phyloP scores from a whole-genome alignment of 1,140 invertebrate genomes.

The Oreohelix idahoensis region DNA sequence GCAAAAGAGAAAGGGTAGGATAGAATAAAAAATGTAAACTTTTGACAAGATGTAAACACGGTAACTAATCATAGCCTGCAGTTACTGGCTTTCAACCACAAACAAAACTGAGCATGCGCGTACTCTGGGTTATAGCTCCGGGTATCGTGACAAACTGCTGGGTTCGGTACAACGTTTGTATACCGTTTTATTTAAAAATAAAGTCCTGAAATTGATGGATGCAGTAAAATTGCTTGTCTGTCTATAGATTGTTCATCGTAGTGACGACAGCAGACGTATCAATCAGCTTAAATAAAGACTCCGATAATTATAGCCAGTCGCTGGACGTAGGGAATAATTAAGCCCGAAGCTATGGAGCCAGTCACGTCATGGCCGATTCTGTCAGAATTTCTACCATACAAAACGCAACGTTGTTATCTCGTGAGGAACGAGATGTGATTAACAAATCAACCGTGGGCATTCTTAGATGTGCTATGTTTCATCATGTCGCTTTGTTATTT shows the following conservation, averaged over 20 bases:
- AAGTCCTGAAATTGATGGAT: not conserved
- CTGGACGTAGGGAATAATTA: not conserved
- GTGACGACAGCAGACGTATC: not conserved
- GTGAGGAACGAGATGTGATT: not conserved
- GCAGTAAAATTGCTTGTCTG: not conserved
- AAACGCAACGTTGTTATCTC: not conserved
- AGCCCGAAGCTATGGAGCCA: not conserved
- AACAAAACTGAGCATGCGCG: too few species aligned
- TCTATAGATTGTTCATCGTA: not conserved
- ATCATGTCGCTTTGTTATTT: too few species aligned
- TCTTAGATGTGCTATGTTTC: too few species aligned
- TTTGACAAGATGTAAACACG: too few species aligned
- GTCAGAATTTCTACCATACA: not conserved
- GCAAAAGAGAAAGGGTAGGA: too few species aligned
- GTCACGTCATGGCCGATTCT: not conserved
- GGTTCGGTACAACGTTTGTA: too few species aligned
- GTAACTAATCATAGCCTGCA: too few species aligned
- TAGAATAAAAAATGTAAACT: too few species aligned
- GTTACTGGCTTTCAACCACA: too few species aligned
- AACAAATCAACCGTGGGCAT: not conserved
- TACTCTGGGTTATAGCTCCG: too few species aligned
- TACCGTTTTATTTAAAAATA: not conserved
- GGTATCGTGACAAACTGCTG: too few species aligned
- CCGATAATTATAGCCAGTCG: slow-evolving; percentile 12
- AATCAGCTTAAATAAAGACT: not conserved